These are phyloP conservation scores for Semnornis frantzii DNA, from an alignment of 2,113 vertebrate genomes.

Conservation along the genomic window DNA sequence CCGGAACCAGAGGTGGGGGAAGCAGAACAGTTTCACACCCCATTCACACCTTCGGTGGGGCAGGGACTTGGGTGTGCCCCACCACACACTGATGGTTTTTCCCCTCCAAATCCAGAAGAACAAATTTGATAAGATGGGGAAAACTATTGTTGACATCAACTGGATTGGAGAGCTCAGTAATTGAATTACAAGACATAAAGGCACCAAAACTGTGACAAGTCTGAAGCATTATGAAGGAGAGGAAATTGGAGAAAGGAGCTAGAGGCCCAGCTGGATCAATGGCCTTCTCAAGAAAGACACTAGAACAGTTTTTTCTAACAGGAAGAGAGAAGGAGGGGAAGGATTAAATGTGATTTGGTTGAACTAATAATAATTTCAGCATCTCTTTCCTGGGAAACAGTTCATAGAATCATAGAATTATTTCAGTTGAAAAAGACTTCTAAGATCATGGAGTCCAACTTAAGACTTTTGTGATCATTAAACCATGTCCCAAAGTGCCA, in stretches of 20 bases:
- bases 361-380: background rate
- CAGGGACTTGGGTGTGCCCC: too few species aligned
- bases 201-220: background rate
- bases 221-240: background rate
- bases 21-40: too few species aligned
- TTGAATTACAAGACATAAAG: background rate
- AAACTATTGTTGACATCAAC: background rate
- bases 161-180: background rate
- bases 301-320: background rate
- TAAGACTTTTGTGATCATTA: too few species aligned
- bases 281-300: background rate
- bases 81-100: background rate
- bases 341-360: background rate
- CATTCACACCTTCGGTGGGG: too few species aligned
- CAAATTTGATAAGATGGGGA: background rate
- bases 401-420: background rate
- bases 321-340: rapidly evolving
- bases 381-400: background rate
- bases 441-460: too few species aligned
- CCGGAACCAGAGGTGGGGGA: too few species aligned
- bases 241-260: background rate
- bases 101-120: background rate
- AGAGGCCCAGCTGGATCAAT: background rate
- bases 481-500: too few species aligned
- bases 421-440: too few species aligned